These are phyloP conservation scores for Acrossocheilus fasciatus DNA, from an alignment of 2,797 vertebrate genomes.

Conservation along the genomic window DNA sequence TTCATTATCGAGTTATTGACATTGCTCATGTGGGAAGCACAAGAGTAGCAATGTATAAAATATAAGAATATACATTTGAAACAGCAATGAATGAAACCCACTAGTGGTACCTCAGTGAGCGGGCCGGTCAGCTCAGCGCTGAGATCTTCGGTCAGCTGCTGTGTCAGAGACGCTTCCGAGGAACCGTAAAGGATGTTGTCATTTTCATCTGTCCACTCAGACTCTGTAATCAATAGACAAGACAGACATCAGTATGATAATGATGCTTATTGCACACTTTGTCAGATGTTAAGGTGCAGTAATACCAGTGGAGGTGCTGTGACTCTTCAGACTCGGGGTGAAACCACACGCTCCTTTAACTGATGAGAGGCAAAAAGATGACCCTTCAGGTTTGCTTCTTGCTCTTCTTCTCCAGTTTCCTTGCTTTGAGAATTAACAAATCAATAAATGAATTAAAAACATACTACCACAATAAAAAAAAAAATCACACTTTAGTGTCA, in stretches of 20 bases:
- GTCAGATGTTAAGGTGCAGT: background rate
- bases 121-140: background rate
- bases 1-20: background rate
- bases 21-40: no score
- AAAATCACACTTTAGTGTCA: background rate
- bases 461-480: background rate
- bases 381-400: constrained; percentile 73
- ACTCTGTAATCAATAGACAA: constrained; percentile 16
- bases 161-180: background rate
- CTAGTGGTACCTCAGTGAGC: constrained; percentile 7
- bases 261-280: background rate
- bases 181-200: constrained; percentile 35
- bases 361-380: constrained; percentile 70
- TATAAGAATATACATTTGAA: background rate
- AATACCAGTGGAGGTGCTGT: constrained; percentile 67
- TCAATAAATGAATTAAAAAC: background rate
- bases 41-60: background rate
- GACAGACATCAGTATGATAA: background rate
- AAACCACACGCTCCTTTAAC: constrained; percentile 59
- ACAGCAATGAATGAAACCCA: background rate
- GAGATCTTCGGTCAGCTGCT: background rate
- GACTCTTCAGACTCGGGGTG: constrained; percentile 69
- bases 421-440: constrained; percentile 60
- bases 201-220: constrained; percentile 50
- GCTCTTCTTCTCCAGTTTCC: constrained; percentile 71